phyloP scores from a whole-genome alignment of 2,113 vertebrate genomes.

The Mesocricetus auratus region DNA sequence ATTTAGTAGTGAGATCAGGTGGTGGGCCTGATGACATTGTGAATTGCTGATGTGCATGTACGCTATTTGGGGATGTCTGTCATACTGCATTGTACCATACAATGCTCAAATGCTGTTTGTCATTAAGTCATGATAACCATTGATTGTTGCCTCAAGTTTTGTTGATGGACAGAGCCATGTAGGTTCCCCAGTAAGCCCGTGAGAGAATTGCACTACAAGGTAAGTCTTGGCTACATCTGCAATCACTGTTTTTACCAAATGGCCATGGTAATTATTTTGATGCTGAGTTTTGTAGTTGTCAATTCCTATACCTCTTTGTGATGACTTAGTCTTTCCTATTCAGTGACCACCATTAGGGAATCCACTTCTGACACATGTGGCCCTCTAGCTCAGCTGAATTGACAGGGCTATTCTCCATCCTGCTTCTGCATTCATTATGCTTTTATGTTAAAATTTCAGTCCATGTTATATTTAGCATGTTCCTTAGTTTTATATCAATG shows the following conservation, averaged over 20 bases:
- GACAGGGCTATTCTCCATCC: not conserved
- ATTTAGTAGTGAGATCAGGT: not conserved
- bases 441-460: not conserved
- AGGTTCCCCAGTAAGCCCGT: not conserved
- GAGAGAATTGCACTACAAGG: not conserved
- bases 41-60: conserved; percentile 47
- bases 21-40: not conserved
- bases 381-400: not conserved
- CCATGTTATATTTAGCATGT: not conserved
- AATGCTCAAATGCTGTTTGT: not conserved
- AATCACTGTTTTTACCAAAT: conserved; percentile 29
- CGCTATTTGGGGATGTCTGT: conserved; percentile 12
- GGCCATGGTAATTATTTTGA: not conserved
- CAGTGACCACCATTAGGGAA: not conserved
- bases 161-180: not conserved
- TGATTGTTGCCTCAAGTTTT: not conserved
- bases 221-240: not conserved
- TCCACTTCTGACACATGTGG: not conserved
- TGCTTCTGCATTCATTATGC: not conserved
- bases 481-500: not conserved
- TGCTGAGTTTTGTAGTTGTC: not conserved
- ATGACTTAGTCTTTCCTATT: not conserved
- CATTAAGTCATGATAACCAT: conserved; percentile 1
- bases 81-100: not conserved
- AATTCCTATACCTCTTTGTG: not conserved